Evolutionary conservation across 1,140 invertebrate genomes (phyloP), one percentile per base, ranked within the genome.

Genomic region (Drosophila obscura): DNA sequence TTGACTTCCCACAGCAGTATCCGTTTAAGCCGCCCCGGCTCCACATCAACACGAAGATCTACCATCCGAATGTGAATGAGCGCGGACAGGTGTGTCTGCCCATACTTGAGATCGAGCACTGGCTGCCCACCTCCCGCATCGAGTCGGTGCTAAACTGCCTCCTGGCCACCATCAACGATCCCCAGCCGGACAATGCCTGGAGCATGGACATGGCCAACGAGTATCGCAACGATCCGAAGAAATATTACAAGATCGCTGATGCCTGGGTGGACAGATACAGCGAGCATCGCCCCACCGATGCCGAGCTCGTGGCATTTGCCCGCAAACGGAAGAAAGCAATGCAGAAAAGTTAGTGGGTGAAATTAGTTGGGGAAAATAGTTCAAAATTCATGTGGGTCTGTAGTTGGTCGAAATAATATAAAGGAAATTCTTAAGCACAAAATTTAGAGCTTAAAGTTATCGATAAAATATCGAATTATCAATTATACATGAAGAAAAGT

Each of bases 11-110:
- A 28, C 96, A 97, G 46, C 98, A 99, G 90, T 99, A 99, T 93
- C 99, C 99, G 7, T 99, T 99, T 91, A 99, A 99, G 92, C 98
- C 99, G 50, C 99, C 99, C 44, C 98, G 98, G 93, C 97, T 99
- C 87, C 97, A 96, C 90, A 99, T 99, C 92, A 98, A 98, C 93
- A 99, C 99, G 11, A 99, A 98, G 94, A 99, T 99, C 81, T 99
- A 99, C 92, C 99, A 99, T 94, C 98, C 99, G 16, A 99, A 99
- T 92, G 96, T 99, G 87, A 99, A 99, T 94, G 98, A 99, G 90
- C 99, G 99, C 77, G 99, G 99, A 1, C 98, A 99, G 92, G 96
- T 98, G 2, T 99, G 98, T 93, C 93, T 99, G 90, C 97, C 98
- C 19, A 99, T 99, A 58, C 98, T 99, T 80, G 97, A 96, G 93